Evolutionary conservation across 2,888 invertebrate species (phyloP).

Genomic region (Ephialtes manifestator): DNA sequence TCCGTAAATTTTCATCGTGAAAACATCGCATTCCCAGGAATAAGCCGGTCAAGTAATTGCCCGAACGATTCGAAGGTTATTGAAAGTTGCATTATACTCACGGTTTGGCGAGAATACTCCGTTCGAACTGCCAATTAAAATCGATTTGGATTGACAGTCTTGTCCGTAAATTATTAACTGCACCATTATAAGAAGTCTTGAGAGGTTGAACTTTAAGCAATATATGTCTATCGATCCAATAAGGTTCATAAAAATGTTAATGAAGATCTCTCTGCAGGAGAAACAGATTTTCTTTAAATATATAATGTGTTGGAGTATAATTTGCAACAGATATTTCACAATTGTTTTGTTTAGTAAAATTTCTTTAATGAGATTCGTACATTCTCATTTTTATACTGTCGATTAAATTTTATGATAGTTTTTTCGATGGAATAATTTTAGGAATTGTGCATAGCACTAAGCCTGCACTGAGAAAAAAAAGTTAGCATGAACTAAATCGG

Average conservation of each 20-base stretch:
- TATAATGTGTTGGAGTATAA: background rate
- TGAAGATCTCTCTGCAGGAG: background rate
- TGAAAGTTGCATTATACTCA: slow-evolving; percentile 35
- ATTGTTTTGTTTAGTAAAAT: background rate
- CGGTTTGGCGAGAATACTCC: slow-evolving; percentile 29
- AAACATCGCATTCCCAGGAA: slow-evolving; percentile 33
- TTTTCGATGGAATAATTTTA: background rate
- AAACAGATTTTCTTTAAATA: background rate
- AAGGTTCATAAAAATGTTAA: slow-evolving; percentile 14
- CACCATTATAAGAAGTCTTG: background rate
- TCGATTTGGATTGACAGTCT: slow-evolving; percentile 37
- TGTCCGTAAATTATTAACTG: slow-evolving; percentile 14
- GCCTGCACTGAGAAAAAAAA: too few species aligned
- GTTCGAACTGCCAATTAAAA: slow-evolving; percentile 47
- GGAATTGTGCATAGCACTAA: background rate
- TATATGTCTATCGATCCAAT: background rate
- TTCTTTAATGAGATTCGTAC: background rate
- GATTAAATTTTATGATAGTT: background rate
- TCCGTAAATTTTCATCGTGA: slow-evolving; percentile 58
- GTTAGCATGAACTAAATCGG: too few species aligned
- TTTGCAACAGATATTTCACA: background rate
- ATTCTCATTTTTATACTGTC: background rate
- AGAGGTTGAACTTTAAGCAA: background rate
- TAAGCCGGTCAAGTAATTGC: slow-evolving; percentile 54
- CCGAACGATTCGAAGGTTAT: slow-evolving; percentile 44